Percentiles rank a stretch among this genome's conserved stretches.
Evolutionary conservation across 37 sponge, comb jelly and placozoan genomes (phyloP).

Genomic region (Mnemiopsis leidyi): DNA sequence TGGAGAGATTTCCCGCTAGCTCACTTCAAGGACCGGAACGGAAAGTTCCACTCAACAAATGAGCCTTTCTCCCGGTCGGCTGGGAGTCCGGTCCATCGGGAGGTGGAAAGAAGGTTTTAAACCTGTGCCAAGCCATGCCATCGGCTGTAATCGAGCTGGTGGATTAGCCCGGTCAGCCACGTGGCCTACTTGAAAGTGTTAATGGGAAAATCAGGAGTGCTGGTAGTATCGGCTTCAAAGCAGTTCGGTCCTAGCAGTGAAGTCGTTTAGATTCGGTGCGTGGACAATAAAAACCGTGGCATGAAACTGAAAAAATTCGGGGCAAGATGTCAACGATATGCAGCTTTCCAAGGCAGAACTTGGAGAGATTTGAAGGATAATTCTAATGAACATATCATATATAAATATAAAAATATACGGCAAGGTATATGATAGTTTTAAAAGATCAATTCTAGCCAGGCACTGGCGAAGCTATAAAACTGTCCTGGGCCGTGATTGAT

Average conservation of each 20-base stretch:
- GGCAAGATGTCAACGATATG: not conserved
- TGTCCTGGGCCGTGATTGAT: slow-evolving; percentile 25
- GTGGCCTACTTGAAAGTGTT: not conserved
- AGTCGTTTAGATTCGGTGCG: not conserved
- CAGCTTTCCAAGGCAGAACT: not conserved
- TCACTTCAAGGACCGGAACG: not conserved
- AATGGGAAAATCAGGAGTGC: not conserved
- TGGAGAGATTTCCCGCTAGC: too few species aligned
- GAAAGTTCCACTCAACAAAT: not conserved
- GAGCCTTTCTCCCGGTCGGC: not conserved
- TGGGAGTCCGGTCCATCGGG: not conserved
- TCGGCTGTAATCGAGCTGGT: not conserved
- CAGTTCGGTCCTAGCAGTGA: not conserved
- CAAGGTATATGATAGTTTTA: not conserved
- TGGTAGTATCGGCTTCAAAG: not conserved
- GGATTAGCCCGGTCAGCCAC: not conserved
- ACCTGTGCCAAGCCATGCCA: not conserved
- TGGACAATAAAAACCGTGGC: not conserved
- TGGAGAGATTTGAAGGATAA: not conserved
- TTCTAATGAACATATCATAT: not conserved
- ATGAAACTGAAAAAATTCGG: not conserved
- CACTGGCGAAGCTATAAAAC: not conserved
- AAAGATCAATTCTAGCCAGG: not conserved
- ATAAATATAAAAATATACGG: not conserved
- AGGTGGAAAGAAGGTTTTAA: not conserved